Percentiles rank a stretch among this genome's conserved stretches.
These are phyloP conservation scores for Urocynchramus pylzowi DNA, from an alignment of 2,113 vertebrate species.

Conservation along the genomic window DNA sequence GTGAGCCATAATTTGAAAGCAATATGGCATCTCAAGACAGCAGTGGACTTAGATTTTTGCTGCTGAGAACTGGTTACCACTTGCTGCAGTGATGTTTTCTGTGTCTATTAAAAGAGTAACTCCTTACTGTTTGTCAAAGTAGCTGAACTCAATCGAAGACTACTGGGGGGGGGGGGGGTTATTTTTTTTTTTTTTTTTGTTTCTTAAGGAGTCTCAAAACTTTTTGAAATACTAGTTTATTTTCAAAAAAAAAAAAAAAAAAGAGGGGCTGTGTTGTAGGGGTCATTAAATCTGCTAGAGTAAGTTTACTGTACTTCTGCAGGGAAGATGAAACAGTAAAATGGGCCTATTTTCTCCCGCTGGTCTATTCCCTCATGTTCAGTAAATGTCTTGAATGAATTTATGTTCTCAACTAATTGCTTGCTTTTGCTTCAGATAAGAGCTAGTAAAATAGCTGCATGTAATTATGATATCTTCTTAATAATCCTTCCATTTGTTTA, in stretches of 20 bases:
- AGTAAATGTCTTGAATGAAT: constrained; percentile 51
- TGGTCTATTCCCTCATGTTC: constrained; percentile 30
- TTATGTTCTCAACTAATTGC: constrained; percentile 63
- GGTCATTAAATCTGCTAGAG: not conserved
- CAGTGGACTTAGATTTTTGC: not conserved
- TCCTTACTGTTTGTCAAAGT: not conserved
- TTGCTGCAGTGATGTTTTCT: not conserved
- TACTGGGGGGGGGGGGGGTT: not conserved
- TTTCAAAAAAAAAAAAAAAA: not conserved
- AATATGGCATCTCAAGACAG: not conserved
- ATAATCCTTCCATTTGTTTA: constrained; percentile 67
- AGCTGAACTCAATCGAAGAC: not conserved
- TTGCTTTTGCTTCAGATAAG: constrained; percentile 70
- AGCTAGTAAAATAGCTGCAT: constrained; percentile 63
- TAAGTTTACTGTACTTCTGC: not conserved
- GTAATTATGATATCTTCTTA: constrained; percentile 71
- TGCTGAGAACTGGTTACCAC: not conserved
- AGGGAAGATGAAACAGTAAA: not conserved
- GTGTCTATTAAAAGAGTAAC: not conserved
- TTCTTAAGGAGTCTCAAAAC: not conserved
- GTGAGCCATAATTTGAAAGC: not conserved
- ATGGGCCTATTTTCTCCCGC: not conserved
- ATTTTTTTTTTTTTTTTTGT: not conserved
- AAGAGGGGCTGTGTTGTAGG: not conserved
- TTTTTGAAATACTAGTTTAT: not conserved